Percentiles rank a stretch among this genome's conserved stretches.
phyloP scores from a whole-genome alignment of 1,140 invertebrate genomes.

The Hycleus phaleratus region DNA sequence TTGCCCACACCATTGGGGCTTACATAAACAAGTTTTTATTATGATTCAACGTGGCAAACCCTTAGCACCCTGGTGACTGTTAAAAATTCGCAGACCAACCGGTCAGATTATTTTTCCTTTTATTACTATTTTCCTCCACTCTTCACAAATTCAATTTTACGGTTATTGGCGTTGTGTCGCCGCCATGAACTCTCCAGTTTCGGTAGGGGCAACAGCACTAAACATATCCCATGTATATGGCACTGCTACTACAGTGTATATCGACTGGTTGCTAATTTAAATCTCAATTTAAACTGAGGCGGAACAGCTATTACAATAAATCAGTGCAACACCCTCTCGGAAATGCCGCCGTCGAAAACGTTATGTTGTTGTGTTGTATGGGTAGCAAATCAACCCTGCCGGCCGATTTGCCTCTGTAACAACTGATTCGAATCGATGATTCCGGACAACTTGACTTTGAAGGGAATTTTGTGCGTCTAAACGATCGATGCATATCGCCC shows the following conservation, averaged over 20 bases:
- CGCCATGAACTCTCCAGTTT: slow-evolving; percentile 3
- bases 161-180: slow-evolving; percentile 32
- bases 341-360: background rate
- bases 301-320: slow-evolving; percentile 37
- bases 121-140: too few relatives aligned
- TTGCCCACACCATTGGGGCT: too few relatives aligned
- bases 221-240: background rate
- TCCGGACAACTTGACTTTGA: slow-evolving; percentile 19
- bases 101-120: too few relatives aligned
- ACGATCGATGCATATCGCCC: too few relatives aligned
- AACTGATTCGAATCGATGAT: slow-evolving; percentile 24
- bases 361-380: too few relatives aligned
- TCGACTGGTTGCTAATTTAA: slow-evolving; percentile 34
- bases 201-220: too few relatives aligned
- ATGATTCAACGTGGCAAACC: too few relatives aligned
- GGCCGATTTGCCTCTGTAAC: slow-evolving; percentile 10
- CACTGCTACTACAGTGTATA: background rate
- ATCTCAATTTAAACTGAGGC: slow-evolving; percentile 37
- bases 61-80: too few relatives aligned
- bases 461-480: too few relatives aligned
- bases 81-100: too few relatives aligned
- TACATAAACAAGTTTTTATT: too few relatives aligned
- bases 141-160: slow-evolving; percentile 34
- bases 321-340: slow-evolving; percentile 32
- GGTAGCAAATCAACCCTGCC: background rate